phyloP scores from a whole-genome alignment of 2,113 vertebrate genomes.

The Ivindomyrus marchei region DNA sequence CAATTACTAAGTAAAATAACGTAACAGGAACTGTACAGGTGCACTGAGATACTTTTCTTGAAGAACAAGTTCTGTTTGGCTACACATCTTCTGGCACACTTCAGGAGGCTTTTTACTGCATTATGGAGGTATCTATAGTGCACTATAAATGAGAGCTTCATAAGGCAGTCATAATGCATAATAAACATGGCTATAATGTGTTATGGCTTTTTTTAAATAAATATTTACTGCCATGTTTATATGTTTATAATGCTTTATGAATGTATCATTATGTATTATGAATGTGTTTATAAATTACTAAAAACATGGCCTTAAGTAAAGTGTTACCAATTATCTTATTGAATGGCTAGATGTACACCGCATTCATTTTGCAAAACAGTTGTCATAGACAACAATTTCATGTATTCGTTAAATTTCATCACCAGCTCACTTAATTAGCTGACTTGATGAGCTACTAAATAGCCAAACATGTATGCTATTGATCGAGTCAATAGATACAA shows the following conservation, averaged over 20 bases:
- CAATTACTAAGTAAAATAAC: slow-evolving; percentile 35
- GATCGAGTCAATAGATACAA: background rate
- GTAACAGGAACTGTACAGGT: slow-evolving; percentile 9
- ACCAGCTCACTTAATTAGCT: background rate
- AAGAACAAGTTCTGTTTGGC: background rate
- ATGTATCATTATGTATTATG: too few species aligned
- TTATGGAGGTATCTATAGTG: too few species aligned
- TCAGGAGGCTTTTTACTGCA: background rate
- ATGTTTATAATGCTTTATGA: too few species aligned
- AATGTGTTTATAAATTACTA: too few species aligned
- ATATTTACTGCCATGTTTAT: too few species aligned
- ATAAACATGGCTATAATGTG: too few species aligned
- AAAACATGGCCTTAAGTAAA: too few species aligned
- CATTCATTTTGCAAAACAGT: background rate
- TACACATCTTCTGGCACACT: background rate
- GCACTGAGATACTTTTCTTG: slow-evolving; percentile 39
- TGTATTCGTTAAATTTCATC: background rate
- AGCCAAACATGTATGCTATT: background rate
- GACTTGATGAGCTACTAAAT: background rate
- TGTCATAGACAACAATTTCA: background rate
- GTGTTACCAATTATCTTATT: too few species aligned
- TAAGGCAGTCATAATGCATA: too few species aligned
- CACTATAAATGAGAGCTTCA: too few species aligned
- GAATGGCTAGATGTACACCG: too few species aligned
- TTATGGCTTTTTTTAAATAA: too few species aligned